Conservation (phyloP, 2,888 invertebrate species). For the Agonopterix subpropinquella region DNA sequence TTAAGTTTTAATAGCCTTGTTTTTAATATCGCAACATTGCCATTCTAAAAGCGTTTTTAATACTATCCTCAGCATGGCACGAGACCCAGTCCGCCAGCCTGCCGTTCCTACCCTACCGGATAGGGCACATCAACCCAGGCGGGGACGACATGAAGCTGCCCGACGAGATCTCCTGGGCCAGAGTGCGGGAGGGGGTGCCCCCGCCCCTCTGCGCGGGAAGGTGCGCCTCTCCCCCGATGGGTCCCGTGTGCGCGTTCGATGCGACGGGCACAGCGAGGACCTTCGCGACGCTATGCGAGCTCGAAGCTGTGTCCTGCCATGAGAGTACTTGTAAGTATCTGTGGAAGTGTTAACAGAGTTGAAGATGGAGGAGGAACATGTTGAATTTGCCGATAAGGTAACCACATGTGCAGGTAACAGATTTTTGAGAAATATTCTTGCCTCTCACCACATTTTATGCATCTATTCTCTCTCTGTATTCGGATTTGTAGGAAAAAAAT, state of each 20-base stretch:
- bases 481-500: no score
- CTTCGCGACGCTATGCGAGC: constrained; percentile 75
- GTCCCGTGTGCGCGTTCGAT: constrained; percentile 76
- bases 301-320: constrained; percentile 73
- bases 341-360: not conserved
- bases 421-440: no score
- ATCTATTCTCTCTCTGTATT: no score
- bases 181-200: constrained; percentile 58
- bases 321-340: constrained; percentile 74
- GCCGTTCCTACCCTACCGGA: constrained; percentile 43
- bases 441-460: no score
- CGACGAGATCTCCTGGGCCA: constrained; percentile 32
- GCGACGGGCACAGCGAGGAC: constrained; percentile 73
- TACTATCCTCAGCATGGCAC: constrained; percentile 43
- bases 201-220: constrained; percentile 59
- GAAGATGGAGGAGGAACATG: no score
- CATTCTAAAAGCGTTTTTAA: not conserved
- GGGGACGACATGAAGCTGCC: constrained; percentile 23
- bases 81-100: constrained; percentile 46
- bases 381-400: no score
- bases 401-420: not conserved
- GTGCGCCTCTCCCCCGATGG: constrained; percentile 56
- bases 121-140: constrained; percentile 31
- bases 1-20: no score
- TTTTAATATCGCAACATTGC: not conserved